Conservation (phyloP, 1,140 invertebrate genomes). For the Lycorma delicatula region DNA sequence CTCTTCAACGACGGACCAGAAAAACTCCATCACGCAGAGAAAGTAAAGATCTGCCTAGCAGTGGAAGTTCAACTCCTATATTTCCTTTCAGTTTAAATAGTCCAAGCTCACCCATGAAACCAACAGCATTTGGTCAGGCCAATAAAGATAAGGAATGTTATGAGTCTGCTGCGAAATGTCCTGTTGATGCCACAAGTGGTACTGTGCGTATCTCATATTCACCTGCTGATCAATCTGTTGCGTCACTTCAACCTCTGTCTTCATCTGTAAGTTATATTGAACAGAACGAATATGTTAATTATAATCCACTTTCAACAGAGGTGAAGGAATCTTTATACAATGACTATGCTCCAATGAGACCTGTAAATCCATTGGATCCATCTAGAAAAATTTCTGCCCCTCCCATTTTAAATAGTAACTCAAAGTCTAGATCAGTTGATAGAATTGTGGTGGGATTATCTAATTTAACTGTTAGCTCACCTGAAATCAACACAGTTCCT, state of each 20-base stretch:
- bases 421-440: too few species aligned
- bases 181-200: constrained; percentile 34
- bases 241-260: not conserved
- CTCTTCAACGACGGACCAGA: constrained; percentile 30
- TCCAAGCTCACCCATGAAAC: constrained; percentile 46
- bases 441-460: too few species aligned
- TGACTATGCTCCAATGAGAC: constrained; percentile 14
- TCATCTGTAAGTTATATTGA: too few species aligned
- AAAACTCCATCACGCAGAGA: constrained; percentile 32
- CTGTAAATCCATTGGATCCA: constrained; percentile 2
- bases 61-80: constrained; percentile 43
- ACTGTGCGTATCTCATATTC: constrained; percentile 26
- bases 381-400: constrained; percentile 11
- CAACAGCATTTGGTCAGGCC: too few species aligned
- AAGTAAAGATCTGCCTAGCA: constrained; percentile 41
- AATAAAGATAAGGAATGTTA: constrained; percentile 13
- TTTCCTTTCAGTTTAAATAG: constrained; percentile 51
- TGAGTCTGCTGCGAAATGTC: constrained; percentile 26
- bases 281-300: constrained; percentile 16
- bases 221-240: not conserved
- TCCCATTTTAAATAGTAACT: too few species aligned
- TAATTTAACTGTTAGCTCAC: too few species aligned
- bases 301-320: not conserved
- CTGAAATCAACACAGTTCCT: too few species aligned
- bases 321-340: not conserved